Evolutionary conservation across 2,888 invertebrate species (phyloP), one percentile per base, ranked within the genome.

Genomic region (Cylindroiulus punctatus): DNA sequence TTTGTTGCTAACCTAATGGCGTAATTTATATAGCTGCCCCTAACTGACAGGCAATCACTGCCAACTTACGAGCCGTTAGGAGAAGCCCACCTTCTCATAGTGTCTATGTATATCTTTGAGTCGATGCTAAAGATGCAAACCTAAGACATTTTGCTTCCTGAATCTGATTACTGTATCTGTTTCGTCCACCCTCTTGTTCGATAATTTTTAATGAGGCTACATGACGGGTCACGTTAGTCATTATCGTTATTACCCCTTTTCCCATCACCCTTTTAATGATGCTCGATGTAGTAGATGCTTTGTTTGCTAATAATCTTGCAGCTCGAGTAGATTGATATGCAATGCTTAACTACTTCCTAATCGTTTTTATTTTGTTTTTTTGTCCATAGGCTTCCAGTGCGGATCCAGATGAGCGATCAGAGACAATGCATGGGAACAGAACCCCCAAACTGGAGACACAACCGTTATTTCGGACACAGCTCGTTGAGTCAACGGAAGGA

Each of bases 311-410:
- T 76, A 76, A 65, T 76, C 30, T 76, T 76, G 10, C 26, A 65
- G 26, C 65, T 12, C n/a, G 26, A 76, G 2, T 76, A 14, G 30
- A 76, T 76, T 76, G 76, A 76, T 76, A 76, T 30, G 8, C 76
- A 30, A n/a, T n/a, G 1, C 26, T 14, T 30, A 76, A 76, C 76
- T 30, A 76, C 76, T 76, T 76, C 76, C 76, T 76, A 76, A 76
- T 76, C 8, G 52, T n/a, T 52, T 52, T n/a, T 14, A 76, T 76
- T 30, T 76, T 76, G 8, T 10, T 0, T 65, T 22, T 26, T 65
- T 65, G 8, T 36, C 36, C 36, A 36, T 36, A 2, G 36, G 3
- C 36, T 36, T 36, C 17, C 26, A 76, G 26, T 30, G 30, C 30
- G 26, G 76, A 76, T 17, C 14, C 14, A 44, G 76, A 57, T 57